Conservation (phyloP, 2,797 vertebrate species). For the Tympanoctomys barrerae region DNA sequence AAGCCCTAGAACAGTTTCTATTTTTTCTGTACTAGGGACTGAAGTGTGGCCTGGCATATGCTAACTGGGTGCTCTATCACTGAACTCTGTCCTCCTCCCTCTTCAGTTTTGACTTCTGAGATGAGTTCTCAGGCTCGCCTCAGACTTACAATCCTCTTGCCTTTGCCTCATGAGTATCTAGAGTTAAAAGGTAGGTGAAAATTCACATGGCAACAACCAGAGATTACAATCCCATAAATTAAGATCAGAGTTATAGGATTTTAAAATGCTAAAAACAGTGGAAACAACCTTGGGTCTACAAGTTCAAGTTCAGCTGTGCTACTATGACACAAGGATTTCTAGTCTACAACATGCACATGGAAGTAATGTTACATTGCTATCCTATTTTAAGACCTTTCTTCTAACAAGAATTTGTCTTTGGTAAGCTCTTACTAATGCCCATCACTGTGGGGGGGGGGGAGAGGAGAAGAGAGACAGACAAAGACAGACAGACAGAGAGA, state of each 20-base stretch:
- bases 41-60: neutral
- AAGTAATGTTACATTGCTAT: slow-evolving; percentile 22
- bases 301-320: neutral
- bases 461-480: too few relatives aligned
- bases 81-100: neutral
- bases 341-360: neutral
- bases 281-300: slow-evolving; percentile 21
- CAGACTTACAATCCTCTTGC: neutral
- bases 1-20: neutral
- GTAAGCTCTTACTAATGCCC: neutral
- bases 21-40: neutral
- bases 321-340: neutral
- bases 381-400: slow-evolving; percentile 21
- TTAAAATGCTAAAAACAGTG: neutral
- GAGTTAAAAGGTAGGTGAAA: neutral
- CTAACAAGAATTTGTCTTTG: neutral
- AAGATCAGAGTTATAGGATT: slow-evolving; percentile 24
- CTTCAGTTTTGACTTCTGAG: neutral
- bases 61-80: neutral
- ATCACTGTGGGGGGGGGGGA: too few relatives aligned
- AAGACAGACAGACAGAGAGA: too few relatives aligned
- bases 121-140: neutral
- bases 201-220: neutral
- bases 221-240: neutral
- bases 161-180: neutral